These are phyloP conservation scores for Drosophila quinaria DNA, from an alignment of 2,888 invertebrate species.

Conservation along the genomic window DNA sequence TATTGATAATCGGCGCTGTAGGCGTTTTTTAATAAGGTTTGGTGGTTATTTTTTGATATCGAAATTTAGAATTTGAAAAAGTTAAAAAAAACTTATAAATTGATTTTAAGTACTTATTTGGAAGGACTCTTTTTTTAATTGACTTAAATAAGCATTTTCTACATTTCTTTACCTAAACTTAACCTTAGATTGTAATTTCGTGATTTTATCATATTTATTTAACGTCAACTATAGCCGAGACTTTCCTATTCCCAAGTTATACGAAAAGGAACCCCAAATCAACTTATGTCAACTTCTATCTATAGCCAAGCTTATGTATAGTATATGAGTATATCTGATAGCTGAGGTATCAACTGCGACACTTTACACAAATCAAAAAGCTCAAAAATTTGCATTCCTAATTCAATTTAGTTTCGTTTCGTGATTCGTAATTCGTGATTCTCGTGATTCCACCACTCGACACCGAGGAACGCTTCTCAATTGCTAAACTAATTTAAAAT, in stretches of 20 bases:
- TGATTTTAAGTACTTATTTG: no score
- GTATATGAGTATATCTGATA: conserved; percentile 17
- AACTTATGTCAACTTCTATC: conserved; percentile 11
- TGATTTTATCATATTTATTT: no score
- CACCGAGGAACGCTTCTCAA: conserved; percentile 64
- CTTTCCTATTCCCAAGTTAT: not conserved
- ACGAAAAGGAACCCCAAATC: conserved; percentile 15
- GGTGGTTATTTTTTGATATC: no score
- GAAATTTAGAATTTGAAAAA: no score
- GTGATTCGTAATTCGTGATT: conserved; percentile 60
- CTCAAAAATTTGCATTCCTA: conserved; percentile 83
- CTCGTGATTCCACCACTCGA: conserved; percentile 54
- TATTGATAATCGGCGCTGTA: conserved; percentile 1
- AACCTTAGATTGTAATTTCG: no score
- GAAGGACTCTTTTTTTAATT: no score
- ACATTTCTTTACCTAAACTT: no score
- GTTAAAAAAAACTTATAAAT: no score
- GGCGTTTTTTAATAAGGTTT: no score
- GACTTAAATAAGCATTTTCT: no score
- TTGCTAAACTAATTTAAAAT: conserved; percentile 81
- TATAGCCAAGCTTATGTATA: not conserved
- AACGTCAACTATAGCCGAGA: no score
- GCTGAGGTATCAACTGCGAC: conserved; percentile 51
- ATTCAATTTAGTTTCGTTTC: conserved; percentile 80
- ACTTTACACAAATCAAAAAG: conserved; percentile 58